Evolutionary conservation across 2,797 vertebrate species (phyloP).

Genomic region (Acanthiza pusilla): DNA sequence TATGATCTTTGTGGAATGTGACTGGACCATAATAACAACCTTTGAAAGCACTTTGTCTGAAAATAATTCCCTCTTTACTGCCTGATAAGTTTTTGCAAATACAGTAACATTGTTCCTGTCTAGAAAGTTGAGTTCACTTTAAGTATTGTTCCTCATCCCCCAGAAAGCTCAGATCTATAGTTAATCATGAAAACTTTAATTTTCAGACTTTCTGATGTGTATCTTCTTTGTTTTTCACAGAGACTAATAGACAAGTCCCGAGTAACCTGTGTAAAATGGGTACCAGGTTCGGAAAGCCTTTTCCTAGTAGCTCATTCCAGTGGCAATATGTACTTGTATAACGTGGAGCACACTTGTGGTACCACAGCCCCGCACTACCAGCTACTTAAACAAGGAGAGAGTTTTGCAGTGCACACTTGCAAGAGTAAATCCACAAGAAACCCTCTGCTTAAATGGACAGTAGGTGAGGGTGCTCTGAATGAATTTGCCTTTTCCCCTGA

Average conservation of each 20-base stretch:
- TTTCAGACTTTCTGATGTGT: constrained; percentile 53
- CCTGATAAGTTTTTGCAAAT: background rate
- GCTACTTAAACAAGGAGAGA: constrained; percentile 96
- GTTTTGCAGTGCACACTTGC: constrained; percentile 94
- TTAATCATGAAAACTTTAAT: background rate
- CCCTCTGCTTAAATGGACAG: constrained; percentile 96
- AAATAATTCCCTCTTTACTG: background rate
- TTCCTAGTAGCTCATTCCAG: constrained; percentile 96
- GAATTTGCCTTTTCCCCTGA: constrained; percentile 98
- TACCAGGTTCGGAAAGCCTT: constrained; percentile 94
- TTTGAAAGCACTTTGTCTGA: background rate
- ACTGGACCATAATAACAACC: background rate
- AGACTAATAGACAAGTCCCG: constrained; percentile 98
- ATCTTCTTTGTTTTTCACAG: constrained; percentile 80
- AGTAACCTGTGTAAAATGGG: constrained; percentile 97
- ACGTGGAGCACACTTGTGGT: constrained; percentile 94
- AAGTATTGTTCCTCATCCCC: background rate
- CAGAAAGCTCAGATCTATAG: background rate
- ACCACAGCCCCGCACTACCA: constrained; percentile 95
- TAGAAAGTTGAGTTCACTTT: background rate
- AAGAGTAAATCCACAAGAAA: constrained; percentile 98
- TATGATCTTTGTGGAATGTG: background rate
- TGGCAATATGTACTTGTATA: constrained; percentile 97
- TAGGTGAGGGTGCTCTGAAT: constrained; percentile 93
- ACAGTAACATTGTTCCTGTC: background rate